Percentiles rank a stretch among this genome's conserved stretches.
Evolutionary conservation across 30 jellyfish, hydroid and myxozoan species (phyloP).

Genomic region (Turritopsis dohrnii): DNA sequence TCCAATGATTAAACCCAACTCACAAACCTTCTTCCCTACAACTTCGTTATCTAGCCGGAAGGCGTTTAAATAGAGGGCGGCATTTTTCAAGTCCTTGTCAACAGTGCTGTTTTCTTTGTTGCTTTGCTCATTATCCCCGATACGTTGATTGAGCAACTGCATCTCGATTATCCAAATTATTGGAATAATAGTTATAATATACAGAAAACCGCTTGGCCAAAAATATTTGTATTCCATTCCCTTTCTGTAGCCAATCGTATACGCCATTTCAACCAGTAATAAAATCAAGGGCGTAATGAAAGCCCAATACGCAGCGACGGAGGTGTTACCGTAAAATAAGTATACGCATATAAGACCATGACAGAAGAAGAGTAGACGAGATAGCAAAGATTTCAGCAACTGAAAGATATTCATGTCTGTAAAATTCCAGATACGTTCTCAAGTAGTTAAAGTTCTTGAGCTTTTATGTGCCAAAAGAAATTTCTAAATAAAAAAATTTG

Average conservation of each 20-base stretch:
- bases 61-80: background rate
- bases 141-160: slow-evolving; percentile 39
- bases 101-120: background rate
- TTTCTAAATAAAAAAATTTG: too few species aligned
- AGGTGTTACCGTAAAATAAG: slow-evolving; percentile 34
- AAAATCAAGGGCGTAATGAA: slow-evolving; percentile 36
- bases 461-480: too few species aligned
- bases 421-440: too few species aligned
- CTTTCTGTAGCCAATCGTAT: slow-evolving; percentile 54
- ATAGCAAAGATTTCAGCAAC: slow-evolving; percentile 46
- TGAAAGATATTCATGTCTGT: background rate
- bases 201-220: slow-evolving; percentile 91
- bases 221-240: slow-evolving; percentile 71
- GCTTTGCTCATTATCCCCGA: background rate
- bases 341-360: slow-evolving; percentile 57
- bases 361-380: slow-evolving; percentile 46
- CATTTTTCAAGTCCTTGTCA: background rate
- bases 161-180: slow-evolving; percentile 68
- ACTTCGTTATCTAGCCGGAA: slow-evolving; percentile 29
- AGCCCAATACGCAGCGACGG: slow-evolving; percentile 42
- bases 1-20: slow-evolving; percentile 70
- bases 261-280: slow-evolving; percentile 48
- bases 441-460: too few species aligned
- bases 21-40: slow-evolving; percentile 53
- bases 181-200: slow-evolving; percentile 65